A percentile compares a stretch with the other conserved stretches of the same genome.
These are phyloP conservation scores for Strigamia transsilvanica DNA, from an alignment of 2,888 invertebrate species.

Conservation along the genomic window DNA sequence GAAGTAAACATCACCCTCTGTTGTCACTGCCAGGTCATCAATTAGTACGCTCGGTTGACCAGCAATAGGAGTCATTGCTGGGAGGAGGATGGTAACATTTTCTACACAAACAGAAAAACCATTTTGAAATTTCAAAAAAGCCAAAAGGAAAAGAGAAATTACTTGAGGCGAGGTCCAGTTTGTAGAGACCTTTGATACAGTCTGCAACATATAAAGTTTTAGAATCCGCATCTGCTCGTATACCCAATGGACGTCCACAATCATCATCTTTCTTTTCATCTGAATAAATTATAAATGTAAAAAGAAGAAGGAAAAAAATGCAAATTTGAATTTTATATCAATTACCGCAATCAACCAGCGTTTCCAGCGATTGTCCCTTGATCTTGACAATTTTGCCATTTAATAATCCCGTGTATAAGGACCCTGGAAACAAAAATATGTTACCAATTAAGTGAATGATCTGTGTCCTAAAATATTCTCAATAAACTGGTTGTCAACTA, in stretches of 20 bases:
- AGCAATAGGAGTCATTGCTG: constrained; percentile 65
- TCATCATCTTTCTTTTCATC: not conserved
- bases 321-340: not conserved
- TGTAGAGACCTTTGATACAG: not conserved
- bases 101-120: not conserved
- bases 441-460: too few relatives aligned
- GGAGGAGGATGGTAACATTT: not conserved
- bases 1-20: constrained; percentile 87
- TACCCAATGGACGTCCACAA: constrained; percentile 16
- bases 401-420: not conserved
- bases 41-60: constrained; percentile 74
- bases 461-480: too few relatives aligned
- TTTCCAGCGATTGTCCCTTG: not conserved
- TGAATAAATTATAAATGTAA: not conserved
- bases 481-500: too few relatives aligned
- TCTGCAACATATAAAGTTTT: constrained; percentile 26
- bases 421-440: not conserved
- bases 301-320: not conserved
- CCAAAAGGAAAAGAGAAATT: not conserved
- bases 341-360: not conserved
- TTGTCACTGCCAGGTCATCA: constrained; percentile 78
- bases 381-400: constrained; percentile 29
- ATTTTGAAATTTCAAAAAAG: not conserved
- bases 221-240: not conserved
- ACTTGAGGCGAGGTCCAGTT: constrained; percentile 2